Evolutionary conservation across 2,888 invertebrate genomes (phyloP).

Genomic region (Drosophila ochracea): DNA sequence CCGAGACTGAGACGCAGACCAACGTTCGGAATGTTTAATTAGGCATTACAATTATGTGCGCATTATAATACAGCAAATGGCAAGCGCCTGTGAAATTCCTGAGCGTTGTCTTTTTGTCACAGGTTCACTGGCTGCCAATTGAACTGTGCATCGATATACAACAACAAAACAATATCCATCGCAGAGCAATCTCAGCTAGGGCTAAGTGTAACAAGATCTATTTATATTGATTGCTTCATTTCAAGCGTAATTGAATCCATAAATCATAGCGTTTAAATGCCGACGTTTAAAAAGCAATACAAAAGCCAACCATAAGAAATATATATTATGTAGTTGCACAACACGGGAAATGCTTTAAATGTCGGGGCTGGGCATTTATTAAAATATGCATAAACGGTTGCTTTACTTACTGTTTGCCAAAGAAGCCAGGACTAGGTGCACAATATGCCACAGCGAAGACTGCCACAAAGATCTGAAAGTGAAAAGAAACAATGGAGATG

Average conservation of each 20-base stretch:
- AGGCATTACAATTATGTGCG: conserved; percentile 73
- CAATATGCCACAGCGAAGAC: conserved; percentile 78
- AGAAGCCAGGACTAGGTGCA: conserved; percentile 83
- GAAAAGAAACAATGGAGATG: background rate
- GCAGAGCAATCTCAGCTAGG: conserved; percentile 5
- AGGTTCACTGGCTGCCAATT: conserved; percentile 54
- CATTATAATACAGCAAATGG: conserved; percentile 68
- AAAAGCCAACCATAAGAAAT: conserved; percentile 24
- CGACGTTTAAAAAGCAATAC: conserved; percentile 64
- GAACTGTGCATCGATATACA: conserved; percentile 21
- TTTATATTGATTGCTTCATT: conserved; percentile 72
- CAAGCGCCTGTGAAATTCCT: conserved; percentile 69
- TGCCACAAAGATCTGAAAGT: conserved; percentile 79
- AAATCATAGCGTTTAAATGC: conserved; percentile 49
- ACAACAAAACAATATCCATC: conserved; percentile 5
- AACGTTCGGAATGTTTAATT: conserved; percentile 74
- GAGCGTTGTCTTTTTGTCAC: conserved; percentile 40
- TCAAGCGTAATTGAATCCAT: conserved; percentile 61
- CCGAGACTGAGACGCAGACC: conserved; percentile 31
- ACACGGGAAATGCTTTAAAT: conserved; percentile 58
- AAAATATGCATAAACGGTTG: conserved; percentile 3
- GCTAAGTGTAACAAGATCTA: conserved; percentile 47
- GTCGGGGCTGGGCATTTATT: conserved; percentile 1
- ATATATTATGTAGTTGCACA: conserved; percentile 49
- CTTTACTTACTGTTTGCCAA: conserved; percentile 83